Evolutionary conservation across 2,888 invertebrate genomes (phyloP).

Genomic region (Scelioninae gen. 1): DNA sequence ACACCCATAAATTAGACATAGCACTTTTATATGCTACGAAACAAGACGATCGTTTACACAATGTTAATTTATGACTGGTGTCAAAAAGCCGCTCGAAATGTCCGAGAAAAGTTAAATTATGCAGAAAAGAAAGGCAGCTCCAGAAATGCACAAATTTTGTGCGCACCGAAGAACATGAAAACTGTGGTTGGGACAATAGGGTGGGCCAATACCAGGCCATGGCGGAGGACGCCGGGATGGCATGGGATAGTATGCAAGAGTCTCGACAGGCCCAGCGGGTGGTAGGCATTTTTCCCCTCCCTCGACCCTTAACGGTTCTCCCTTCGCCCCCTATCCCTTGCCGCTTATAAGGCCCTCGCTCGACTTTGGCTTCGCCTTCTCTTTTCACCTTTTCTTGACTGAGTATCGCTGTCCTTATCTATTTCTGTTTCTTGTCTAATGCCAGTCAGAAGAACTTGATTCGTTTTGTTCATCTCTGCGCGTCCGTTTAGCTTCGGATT

Average conservation of each 20-base stretch:
- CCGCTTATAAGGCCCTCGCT: slow-evolving; percentile 57
- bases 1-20: slow-evolving; percentile 40
- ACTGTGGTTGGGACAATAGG: slow-evolving; percentile 65
- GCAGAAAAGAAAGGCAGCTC: slow-evolving; percentile 67
- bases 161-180: slow-evolving; percentile 65
- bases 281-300: slow-evolving; percentile 74
- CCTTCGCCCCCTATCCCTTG: slow-evolving; percentile 57
- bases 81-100: slow-evolving; percentile 49
- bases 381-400: slow-evolving; percentile 46
- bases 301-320: slow-evolving; percentile 63
- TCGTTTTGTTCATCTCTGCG: slow-evolving; percentile 72
- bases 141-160: slow-evolving; percentile 78
- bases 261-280: slow-evolving; percentile 82
- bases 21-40: slow-evolving; percentile 37
- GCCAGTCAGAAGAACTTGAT: slow-evolving; percentile 76
- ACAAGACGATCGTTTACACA: slow-evolving; percentile 48
- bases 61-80: slow-evolving; percentile 62
- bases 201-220: slow-evolving; percentile 64
- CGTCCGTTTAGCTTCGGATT: slow-evolving; percentile 77
- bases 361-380: slow-evolving; percentile 60
- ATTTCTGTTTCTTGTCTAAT: slow-evolving; percentile 73
- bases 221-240: slow-evolving; percentile 75
- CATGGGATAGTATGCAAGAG: slow-evolving; percentile 80
- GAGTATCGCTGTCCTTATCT: slow-evolving; percentile 46
- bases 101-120: slow-evolving; percentile 61